phyloP scores from a whole-genome alignment of 2,888 invertebrate species.

The Andrena bicolor region DNA sequence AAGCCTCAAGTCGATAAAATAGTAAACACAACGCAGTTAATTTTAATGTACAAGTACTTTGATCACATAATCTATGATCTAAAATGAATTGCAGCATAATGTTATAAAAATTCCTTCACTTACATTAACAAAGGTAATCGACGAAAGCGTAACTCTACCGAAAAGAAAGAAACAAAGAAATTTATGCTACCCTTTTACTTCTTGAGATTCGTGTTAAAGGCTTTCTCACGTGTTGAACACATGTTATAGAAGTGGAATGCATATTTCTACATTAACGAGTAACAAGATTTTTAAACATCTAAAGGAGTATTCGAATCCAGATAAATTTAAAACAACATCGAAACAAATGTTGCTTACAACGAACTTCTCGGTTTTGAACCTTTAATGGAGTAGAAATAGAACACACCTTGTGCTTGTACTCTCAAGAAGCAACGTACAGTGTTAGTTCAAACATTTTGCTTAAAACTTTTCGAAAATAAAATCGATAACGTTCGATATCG shows the following conservation, averaged over 20 bases:
- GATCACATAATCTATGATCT: constrained; percentile 43
- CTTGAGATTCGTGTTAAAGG: constrained; percentile 53
- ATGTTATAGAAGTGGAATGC: constrained; percentile 50
- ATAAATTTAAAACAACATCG: constrained; percentile 21
- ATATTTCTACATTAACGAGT: constrained; percentile 39
- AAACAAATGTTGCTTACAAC: constrained; percentile 26
- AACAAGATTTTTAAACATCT: constrained; percentile 33
- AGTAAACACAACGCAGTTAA: constrained; percentile 42
- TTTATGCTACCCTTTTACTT: constrained; percentile 53
- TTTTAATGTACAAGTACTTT: constrained; percentile 48
- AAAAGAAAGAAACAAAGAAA: constrained; percentile 30
- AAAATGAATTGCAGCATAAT: constrained; percentile 44
- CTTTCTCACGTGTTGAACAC: constrained; percentile 7
- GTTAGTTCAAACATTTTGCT: constrained; percentile 49
- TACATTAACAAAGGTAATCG: constrained; percentile 33
- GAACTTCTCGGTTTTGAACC: constrained; percentile 29
- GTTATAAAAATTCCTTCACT: constrained; percentile 63
- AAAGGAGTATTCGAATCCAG: constrained; percentile 34
- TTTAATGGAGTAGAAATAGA: constrained; percentile 62
- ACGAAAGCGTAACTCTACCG: constrained; percentile 30
- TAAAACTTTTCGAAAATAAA: constrained; percentile 61
- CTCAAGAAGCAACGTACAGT: constrained; percentile 56
- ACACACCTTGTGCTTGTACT: constrained; percentile 66
- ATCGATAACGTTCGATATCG: constrained; percentile 25
- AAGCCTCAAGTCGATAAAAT: constrained; percentile 54